Base-by-base conservation (phyloP, 2,888 invertebrate genomes). In the Drosophila falleni region DNA sequence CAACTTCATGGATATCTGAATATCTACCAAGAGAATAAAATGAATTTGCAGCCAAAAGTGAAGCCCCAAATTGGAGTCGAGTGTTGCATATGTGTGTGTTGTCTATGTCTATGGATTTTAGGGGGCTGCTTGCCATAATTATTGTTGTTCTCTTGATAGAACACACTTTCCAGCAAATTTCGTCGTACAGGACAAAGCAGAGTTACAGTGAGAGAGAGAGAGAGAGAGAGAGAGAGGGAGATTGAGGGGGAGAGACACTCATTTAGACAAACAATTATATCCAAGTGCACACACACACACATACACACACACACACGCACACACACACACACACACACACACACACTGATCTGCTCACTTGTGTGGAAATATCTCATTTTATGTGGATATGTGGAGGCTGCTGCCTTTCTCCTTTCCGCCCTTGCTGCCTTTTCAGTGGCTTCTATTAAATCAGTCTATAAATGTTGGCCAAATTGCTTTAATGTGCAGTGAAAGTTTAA, bases 381-480 rank as follows among this genome's bases (percentile, higher is more conserved):
- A 64, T 71, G 71, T 70, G 55, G 39, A 62, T 49, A 26, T 51
- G 42, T 31, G 64, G 26, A 26, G 50, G 50, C 44, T 23, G 31
- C 31, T 41, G 13, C 16, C 26, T 11, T 11, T 15, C 63, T 11
- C 8, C 47, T 9, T 19, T 9, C 16, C 9, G 42, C 56, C 54
- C 69, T 8, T 46, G 2, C 35, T 11, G 11, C 5, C 44, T 10
- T 42, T 39, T 15, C n/a, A 79, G 77, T 80, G 78, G 77, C 71
- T 84, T 86, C 81, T 84, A 89, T 91, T 91, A 91, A 91, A 91
- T 90, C 88, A 90, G 89, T 91, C 90, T 86, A 89, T 91, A 91
- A 91, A 90, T 87, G 89, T 88, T 86, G 82, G 58, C 85, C 80
- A 90, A 91, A 91, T 90, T 89, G 87, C 87, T 90, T 89, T 88